These are phyloP conservation scores for Remorina albescens DNA, from an alignment of 2,797 vertebrate species.

Conservation along the genomic window DNA sequence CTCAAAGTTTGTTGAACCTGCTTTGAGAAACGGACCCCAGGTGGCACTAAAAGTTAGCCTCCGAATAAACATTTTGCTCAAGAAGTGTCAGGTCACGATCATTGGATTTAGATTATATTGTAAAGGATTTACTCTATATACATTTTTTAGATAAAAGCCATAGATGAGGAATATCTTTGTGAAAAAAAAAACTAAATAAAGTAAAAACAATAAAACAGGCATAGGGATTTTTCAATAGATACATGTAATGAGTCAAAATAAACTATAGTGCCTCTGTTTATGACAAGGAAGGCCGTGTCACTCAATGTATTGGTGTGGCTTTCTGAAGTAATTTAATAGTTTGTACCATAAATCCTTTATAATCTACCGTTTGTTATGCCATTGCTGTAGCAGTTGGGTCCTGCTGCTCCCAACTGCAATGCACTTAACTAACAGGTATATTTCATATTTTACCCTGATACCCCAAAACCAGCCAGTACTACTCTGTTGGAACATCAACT, in stretches of 20 bases:
- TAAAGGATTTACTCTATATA: background rate
- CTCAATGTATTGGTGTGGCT: too few relatives aligned
- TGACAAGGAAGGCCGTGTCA: too few relatives aligned
- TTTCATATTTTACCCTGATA: too few relatives aligned
- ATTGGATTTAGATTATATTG: background rate
- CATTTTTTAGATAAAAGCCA: background rate
- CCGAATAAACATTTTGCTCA: background rate
- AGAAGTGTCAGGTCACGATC: background rate
- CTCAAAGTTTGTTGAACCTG: too few relatives aligned
- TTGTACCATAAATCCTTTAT: background rate
- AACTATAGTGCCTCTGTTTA: background rate
- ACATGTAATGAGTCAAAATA: background rate
- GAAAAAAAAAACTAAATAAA: background rate
- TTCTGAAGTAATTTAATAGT: background rate
- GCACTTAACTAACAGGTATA: too few relatives aligned
- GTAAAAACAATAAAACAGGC: background rate
- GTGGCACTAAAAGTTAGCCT: conserved; percentile 4
- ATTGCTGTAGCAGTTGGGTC: background rate
- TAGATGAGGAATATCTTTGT: background rate
- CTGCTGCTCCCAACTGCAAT: background rate
- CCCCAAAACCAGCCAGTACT: too few relatives aligned
- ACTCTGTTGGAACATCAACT: too few relatives aligned
- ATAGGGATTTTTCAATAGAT: background rate
- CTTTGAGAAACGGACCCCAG: too few relatives aligned
- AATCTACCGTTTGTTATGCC: background rate